Evolutionary conservation across 2,888 invertebrate species (phyloP), one percentile per base, ranked within the genome.

Genomic region (Drosophila merina): DNA sequence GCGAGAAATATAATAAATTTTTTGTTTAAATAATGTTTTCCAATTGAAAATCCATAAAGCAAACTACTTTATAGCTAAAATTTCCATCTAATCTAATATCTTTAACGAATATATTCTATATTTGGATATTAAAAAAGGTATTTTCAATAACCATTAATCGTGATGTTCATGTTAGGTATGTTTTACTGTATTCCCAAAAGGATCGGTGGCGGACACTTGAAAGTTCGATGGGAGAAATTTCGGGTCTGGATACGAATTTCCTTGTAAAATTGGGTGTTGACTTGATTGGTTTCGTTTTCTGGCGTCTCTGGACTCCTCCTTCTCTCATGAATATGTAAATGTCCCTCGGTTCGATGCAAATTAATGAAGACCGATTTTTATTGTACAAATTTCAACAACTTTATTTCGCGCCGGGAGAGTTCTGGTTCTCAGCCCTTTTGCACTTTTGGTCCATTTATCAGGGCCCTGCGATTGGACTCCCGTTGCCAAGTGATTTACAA

Each of bases 311-410:
- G 30, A 12, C 31, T 31, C 45, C 28, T 25, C 36, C 48, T 20
- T 49, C 7, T 44, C 48, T 26, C 40, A 56, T 60, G 54, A 58
- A 44, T 64, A 75, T 81, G 75, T 75, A 81, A 72, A 80, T 79
- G 40, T 49, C 50, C 45, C 51, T 55, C 40, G 31, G 52, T 52
- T 59, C 62, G 67, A 72, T 72, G 58, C 59, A 73, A 82, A 85
- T 85, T 79, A 82, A 82, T 82, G 76, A 79, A 77, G 69, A 73
- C 20, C 74, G 76, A 75, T 82, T 85, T 76, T 76, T 74, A 79
- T 77, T 64, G 59, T 69, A 63, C 72, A 68, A 78, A 78, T 74
- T 78, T 83, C 71, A 79, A 84, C 82, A 74, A 82, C 85, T 82
- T 77, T 82, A 85, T 85, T 72, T 58, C 51, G 33, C 36, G 47